phyloP scores from a whole-genome alignment of 92 coral and sea anemone genomes.

The Muricea muricata region DNA sequence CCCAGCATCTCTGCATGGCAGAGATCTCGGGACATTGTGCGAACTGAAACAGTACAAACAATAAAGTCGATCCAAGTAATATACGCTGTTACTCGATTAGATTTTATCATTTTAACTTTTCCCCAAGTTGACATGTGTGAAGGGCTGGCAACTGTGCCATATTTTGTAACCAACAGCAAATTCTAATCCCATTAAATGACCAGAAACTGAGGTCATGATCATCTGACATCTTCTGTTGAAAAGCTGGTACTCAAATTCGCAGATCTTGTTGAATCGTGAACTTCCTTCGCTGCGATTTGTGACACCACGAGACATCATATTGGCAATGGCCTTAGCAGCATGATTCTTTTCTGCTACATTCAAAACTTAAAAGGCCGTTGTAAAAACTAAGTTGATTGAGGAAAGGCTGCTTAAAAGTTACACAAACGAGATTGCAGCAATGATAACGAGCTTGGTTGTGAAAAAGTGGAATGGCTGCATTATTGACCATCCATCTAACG shows the following conservation, averaged over 20 bases:
- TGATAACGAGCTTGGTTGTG: no score
- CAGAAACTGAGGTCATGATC: slow-evolving; percentile 99
- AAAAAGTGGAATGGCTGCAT: no score
- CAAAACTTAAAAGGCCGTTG: slow-evolving; percentile 65
- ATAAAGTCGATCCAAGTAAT: no score
- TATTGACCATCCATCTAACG: neutral
- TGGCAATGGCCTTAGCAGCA: slow-evolving; percentile 88
- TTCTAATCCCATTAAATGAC: slow-evolving; percentile 91
- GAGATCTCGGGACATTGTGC: no score
- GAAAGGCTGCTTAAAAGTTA: neutral
- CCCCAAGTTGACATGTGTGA: no score
- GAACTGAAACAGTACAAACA: no score
- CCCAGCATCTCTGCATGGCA: no score
- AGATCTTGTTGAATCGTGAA: slow-evolving; percentile 90
- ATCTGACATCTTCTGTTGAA: slow-evolving; percentile 83
- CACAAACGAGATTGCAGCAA: no score
- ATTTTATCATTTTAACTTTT: no score
- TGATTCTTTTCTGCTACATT: slow-evolving; percentile 98
- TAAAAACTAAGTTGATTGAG: neutral
- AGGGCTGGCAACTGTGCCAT: slow-evolving; percentile 86
- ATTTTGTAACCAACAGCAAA: slow-evolving; percentile 76
- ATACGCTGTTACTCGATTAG: no score
- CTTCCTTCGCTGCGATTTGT: slow-evolving; percentile 84
- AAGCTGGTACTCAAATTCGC: slow-evolving; percentile 80
- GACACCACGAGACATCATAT: slow-evolving; percentile 93